Base-by-base conservation (phyloP, 2,888 invertebrate genomes). In the Idaea biselata region DNA sequence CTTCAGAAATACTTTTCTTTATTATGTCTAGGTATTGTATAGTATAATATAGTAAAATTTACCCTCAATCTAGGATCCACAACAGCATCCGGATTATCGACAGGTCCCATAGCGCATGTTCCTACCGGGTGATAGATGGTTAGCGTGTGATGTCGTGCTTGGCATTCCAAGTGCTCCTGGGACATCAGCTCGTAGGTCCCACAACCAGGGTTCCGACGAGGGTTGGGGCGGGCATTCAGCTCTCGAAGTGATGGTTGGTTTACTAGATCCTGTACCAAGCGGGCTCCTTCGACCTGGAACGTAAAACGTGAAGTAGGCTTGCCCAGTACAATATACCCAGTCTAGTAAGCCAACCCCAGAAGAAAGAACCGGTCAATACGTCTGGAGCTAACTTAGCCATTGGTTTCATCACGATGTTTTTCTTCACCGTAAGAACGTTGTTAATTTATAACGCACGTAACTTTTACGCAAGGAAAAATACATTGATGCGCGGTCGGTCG, bases 51-150 rank as follows among this genome's bases (percentile, higher is more conserved):
- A 1, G 17, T 17, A 18, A 18, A 14, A 56, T 17, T 11, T 69
- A 89, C 91, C 73, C 87, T 89, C 16, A 97, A 80, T 61, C 95
- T 91, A 0, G 95, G 87, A 83, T 97, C 95, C 0, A 97, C 96
- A 0, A 97, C 97, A 0, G 95, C 94, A 58, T 86, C 80, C 0
- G 88, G 87, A 25, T 88, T 79, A 0, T 83, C 78, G 0, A 73
- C 65, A 0, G 95, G 95, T 0, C 96, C 96, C 97, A 97, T 97
- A 79, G 96, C 96, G 67, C 96, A 95, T 0, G 97, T 97, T 8
- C 97, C 96, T 0, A 95, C 95, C 0, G 96, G 97, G 82, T 97
- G 97, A 81, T 96, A 97, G 69, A 97, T 96, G 0, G 97, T 97
- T 76, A 96, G 89, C 0, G 96, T 94, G 81, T 96, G 96, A 73